Evolutionary conservation across 2,797 vertebrate species (phyloP), one percentile per base, ranked within the genome.

Genomic region (Pithecia hirsuta): DNA sequence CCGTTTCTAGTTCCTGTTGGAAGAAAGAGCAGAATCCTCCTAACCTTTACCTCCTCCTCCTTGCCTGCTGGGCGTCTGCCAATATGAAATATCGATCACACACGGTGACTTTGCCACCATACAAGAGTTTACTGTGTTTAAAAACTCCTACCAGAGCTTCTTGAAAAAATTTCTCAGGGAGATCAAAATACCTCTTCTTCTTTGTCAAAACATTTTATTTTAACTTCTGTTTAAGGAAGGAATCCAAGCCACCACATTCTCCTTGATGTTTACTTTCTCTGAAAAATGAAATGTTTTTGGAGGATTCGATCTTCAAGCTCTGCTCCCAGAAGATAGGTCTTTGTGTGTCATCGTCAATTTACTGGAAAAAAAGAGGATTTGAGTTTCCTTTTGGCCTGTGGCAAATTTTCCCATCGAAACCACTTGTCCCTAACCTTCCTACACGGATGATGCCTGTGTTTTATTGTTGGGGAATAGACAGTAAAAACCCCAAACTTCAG

Each of bases 81-180:
- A 5, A 1, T 10, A n/a, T 4, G 4, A 24, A 57, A 2, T 12
- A 41, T 8, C 4, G 55, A 30, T 26, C 20, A 9, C 0, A 14
- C 3, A 0, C 0, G 14, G 9, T 13, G 19, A 30, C 33, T 1
- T 11, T 5, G 24, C 59, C 1, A 5, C 36, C 48, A 44, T 14
- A 7, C 22, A 10, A 26, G 80, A 39, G 64, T n/a, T 48, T 28
- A 19, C 48, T 4, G 0, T 28, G 19, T 67, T 93, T 48, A 70
- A 11, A 44, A 36, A 12, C 36, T 61, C n/a, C 36, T 28, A 41
- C 84, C 41, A 12, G 89, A 90, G 30, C 52, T 46, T 41, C 85
- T 17, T 50, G 7, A 80, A 80, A 44, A 57, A 72, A 33, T 41
- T 33, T 61, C 81, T 57, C 44, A 13, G 50, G 82, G 57, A 74